Evolutionary conservation across 2,888 invertebrate species (phyloP).

Genomic region (Perithous albicinctus): DNA sequence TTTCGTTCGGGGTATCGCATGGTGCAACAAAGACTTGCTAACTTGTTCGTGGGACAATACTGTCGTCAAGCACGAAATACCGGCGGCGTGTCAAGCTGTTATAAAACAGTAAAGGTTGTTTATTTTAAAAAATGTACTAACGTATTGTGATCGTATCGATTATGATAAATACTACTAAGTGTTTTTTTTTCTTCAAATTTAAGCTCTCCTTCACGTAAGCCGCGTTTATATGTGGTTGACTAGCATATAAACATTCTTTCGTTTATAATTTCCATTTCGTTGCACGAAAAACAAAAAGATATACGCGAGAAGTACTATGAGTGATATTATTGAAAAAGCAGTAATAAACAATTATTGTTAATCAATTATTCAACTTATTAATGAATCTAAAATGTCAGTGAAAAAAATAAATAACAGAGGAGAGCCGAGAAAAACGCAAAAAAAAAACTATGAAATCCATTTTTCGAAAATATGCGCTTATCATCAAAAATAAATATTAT

Average conservation of each 20-base stretch:
- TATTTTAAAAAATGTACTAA: slow-evolving; percentile 7
- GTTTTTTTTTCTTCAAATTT: slow-evolving; percentile 9
- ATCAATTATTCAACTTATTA: no score
- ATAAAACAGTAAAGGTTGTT: slow-evolving; percentile 13
- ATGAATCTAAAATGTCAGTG: no score
- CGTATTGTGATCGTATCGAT: slow-evolving; percentile 17
- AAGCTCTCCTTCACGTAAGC: background rate
- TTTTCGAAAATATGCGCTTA: no score
- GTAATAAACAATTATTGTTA: no score
- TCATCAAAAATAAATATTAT: no score
- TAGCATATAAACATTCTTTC: background rate
- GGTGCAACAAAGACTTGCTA: slow-evolving; percentile 85
- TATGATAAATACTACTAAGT: slow-evolving; percentile 24
- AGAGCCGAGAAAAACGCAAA: no score
- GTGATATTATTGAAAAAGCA: background rate
- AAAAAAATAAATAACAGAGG: no score
- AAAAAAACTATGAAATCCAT: no score
- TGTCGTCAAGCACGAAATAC: slow-evolving; percentile 82
- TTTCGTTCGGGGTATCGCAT: slow-evolving; percentile 87
- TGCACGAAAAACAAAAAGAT: background rate
- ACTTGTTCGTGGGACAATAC: slow-evolving; percentile 87
- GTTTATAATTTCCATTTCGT: background rate
- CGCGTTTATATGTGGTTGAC: background rate
- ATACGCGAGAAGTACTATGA: background rate
- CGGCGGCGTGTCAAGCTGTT: background rate